Base-by-base conservation (phyloP, 2,113 vertebrate genomes). In the Bagarius yarrelli region DNA sequence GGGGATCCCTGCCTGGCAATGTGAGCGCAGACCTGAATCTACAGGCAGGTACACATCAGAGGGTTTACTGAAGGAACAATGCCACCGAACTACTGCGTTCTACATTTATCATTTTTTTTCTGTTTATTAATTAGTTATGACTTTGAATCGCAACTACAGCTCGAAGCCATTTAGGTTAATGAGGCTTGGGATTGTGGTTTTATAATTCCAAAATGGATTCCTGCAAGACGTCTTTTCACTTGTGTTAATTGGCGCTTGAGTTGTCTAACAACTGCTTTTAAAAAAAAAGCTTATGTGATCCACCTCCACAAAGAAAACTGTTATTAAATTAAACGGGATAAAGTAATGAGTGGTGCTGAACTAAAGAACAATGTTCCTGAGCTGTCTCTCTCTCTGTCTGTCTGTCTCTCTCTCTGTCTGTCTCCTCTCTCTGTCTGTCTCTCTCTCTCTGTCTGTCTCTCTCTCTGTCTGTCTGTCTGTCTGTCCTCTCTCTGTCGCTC, bases 1-100 rank as follows among this genome's bases (percentile, higher is more conserved):
- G 23, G 23, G 76, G 52, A 73, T 83, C 64, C 66, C 60, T 79
- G 61, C 21, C 70, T 76, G 76, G 55, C 56, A 14, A 64, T 52
- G 55, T 25, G 64, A 53, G 32, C 18, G 25, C 64, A 52, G 59
- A 57, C 69, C 21, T 21, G 8, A 44, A 61, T 74, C 27, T 57
- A 11, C 40, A 6, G 12, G 53, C 21, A 30, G 30, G 21, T 16
- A 79, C 23, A 21, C n/a, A 59, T 12, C 40, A 19, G 36, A 13
- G 4, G 6, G 25, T 21, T 27, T 61, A 72, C 27, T 8, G 19
- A 70, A 60, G 6, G 1, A 3, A 4, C 1, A 9, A 19, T 8
- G 8, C 21, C 19, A 32, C 1, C 18, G 21, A 79, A 69, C 50
- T 13, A 18, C 47, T 12, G 9, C 70, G 14, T 55, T 23, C 50